These are phyloP conservation scores for Sinopyrophorus schimmeli DNA, from an alignment of 2,888 invertebrate genomes.

Conservation along the genomic window DNA sequence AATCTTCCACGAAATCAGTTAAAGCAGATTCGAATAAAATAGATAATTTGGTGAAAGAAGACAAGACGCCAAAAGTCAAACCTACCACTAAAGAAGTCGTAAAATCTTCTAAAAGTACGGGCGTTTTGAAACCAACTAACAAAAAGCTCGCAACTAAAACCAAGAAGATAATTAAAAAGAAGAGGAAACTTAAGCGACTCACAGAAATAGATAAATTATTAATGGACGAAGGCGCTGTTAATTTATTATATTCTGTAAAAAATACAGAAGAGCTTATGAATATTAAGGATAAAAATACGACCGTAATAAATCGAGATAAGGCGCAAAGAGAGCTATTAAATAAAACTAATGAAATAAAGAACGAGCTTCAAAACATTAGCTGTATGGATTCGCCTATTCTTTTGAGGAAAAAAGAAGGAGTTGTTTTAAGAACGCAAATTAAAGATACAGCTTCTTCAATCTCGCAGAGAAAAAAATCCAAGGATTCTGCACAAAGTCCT, in stretches of 20 bases:
- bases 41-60: not conserved
- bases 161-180: slow-evolving; percentile 11
- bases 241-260: slow-evolving; percentile 81
- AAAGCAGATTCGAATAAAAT: too few relatives aligned
- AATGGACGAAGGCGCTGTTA: slow-evolving; percentile 85
- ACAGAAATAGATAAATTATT: slow-evolving; percentile 76
- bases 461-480: slow-evolving; percentile 51
- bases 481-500: slow-evolving; percentile 53
- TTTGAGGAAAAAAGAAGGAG: slow-evolving; percentile 54
- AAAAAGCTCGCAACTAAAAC: not conserved
- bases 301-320: slow-evolving; percentile 45
- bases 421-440: slow-evolving; percentile 12
- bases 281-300: slow-evolving; percentile 39
- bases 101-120: not conserved
- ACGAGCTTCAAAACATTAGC: slow-evolving; percentile 47
- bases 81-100: not conserved
- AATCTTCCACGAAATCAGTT: too few relatives aligned
- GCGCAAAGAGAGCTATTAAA: slow-evolving; percentile 49
- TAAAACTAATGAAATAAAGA: slow-evolving; percentile 50
- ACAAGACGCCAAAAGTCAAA: slow-evolving; percentile 8
- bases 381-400: slow-evolving; percentile 54
- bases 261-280: slow-evolving; percentile 50
- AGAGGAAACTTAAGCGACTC: slow-evolving; percentile 44
- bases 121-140: slow-evolving; percentile 12
- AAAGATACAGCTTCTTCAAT: slow-evolving; percentile 30